phyloP scores from a whole-genome alignment of 2,888 invertebrate genomes.

The Cataglyphis cursor region DNA sequence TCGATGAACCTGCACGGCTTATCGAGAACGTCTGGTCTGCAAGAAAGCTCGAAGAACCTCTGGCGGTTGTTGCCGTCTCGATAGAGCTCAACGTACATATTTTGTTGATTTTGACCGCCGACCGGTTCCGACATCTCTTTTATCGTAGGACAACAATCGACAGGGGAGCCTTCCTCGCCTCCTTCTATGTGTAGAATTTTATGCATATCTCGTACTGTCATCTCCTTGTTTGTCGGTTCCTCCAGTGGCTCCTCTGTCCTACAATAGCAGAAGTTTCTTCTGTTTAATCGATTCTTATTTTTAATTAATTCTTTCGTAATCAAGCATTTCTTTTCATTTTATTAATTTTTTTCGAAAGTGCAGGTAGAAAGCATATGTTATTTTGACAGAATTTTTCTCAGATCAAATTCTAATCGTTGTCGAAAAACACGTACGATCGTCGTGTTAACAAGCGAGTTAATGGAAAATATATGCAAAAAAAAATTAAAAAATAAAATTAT shows the following conservation, averaged over 20 bases:
- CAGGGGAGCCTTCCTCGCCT: constrained; percentile 87
- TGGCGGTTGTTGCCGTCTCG: constrained; percentile 91
- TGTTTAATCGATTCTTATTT: constrained; percentile 8
- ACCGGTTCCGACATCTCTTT: constrained; percentile 92
- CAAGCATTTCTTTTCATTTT: not conserved
- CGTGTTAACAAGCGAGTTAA: constrained; percentile 38
- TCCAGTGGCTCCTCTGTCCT: constrained; percentile 81
- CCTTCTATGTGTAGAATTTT: constrained; percentile 89
- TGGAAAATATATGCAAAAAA: constrained; percentile 25
- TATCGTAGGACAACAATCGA: constrained; percentile 94
- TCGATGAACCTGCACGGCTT: constrained; percentile 93
- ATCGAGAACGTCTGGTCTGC: constrained; percentile 91
- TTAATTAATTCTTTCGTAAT: not conserved
- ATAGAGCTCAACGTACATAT: constrained; percentile 92
- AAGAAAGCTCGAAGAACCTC: constrained; percentile 93
- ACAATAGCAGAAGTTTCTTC: constrained; percentile 50
- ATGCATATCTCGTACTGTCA: constrained; percentile 90
- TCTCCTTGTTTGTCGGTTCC: constrained; percentile 88
- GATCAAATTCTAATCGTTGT: constrained; percentile 15
- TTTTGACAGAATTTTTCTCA: not conserved
- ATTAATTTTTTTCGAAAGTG: constrained; percentile 5
- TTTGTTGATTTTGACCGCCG: constrained; percentile 92
- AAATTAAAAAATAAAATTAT: constrained; percentile 22
- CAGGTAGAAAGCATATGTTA: not conserved
- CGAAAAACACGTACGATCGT: not conserved